Conservation (phyloP, 2,113 vertebrate genomes). For the Chaetops frenatus region DNA sequence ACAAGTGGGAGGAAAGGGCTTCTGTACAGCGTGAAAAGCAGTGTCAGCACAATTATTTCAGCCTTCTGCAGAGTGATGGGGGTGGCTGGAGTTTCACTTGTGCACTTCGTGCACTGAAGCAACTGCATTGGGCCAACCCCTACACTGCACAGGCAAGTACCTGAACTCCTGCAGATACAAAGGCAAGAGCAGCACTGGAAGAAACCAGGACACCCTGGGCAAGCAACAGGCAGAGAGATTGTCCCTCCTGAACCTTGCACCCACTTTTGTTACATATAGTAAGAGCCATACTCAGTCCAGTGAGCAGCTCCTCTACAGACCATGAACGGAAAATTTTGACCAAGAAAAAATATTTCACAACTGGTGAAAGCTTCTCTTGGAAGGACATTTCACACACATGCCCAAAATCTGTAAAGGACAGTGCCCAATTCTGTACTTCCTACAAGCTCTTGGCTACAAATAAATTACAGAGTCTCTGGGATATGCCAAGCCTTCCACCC, state of each 20-base stretch:
- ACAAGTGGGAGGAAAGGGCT: not conserved
- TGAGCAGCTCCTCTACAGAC: not conserved
- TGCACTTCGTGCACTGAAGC: not conserved
- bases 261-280: not conserved
- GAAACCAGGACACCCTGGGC: not conserved
- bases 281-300: not conserved
- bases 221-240: not conserved
- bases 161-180: accelerated
- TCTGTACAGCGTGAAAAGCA: not conserved
- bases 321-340: not conserved
- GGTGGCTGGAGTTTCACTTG: not conserved
- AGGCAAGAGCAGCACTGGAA: not conserved
- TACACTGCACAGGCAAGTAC: not conserved
- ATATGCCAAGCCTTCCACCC: not conserved
- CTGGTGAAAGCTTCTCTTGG: not conserved
- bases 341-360: not conserved
- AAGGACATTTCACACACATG: not conserved
- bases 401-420: not conserved
- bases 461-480: not conserved
- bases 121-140: accelerated
- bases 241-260: not conserved
- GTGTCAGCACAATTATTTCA: not conserved
- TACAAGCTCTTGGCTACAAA: not conserved
- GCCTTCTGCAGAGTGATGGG: not conserved
- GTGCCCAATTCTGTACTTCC: not conserved